Base-by-base conservation (phyloP, 2,888 invertebrate species). In the Euspilapteryx auroguttella region DNA sequence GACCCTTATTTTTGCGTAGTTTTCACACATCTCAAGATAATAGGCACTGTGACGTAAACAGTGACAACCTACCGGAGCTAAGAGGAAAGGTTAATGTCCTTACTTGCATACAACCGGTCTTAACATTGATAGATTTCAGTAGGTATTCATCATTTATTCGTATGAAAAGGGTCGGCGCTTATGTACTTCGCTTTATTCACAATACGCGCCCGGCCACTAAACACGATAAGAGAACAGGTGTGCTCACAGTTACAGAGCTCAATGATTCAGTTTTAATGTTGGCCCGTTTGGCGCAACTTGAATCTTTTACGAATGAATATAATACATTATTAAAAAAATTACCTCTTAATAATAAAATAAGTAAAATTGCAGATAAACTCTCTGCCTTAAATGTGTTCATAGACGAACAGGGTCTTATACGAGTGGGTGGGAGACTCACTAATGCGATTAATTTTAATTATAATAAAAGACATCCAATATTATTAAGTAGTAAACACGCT, bases 21-120 rank as follows among this genome's bases (percentile, higher is more conserved):
- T n/a, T n/a, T n/a, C n/a, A n/a, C n/a, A n/a, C n/a, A n/a, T n/a
- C n/a, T n/a, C n/a, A n/a, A n/a, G n/a, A n/a, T n/a, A 21, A 21
- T 10, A 21, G 21, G 9, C 21, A 21, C 9, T 25, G 28, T 14
- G 25, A 25, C 11, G 15, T 17, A 7, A 30, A 34, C 13, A 31
- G 29, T 9, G 29, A 29, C 10, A 31, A 35, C 23, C 14, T 35
- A 21, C 21, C 21, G 3, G 21, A 21, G 9, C 21, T 21, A 6
- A 21, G 10, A 21, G 21, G 3, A n/a, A 21, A 24, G 11, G 30
- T 2, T 30, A 32, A 7, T 27, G 30, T 14, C 32, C 33, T 8
- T 13, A 30, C 5, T n/a, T n/a, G n/a, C n/a, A n/a, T n/a, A n/a
- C 10, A 27, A 4, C 14, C 12, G 21, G 8, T 6, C 30, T 35